Conservation (phyloP, 1,140 invertebrate genomes). For the Temnothorax curvispinosus region DNA sequence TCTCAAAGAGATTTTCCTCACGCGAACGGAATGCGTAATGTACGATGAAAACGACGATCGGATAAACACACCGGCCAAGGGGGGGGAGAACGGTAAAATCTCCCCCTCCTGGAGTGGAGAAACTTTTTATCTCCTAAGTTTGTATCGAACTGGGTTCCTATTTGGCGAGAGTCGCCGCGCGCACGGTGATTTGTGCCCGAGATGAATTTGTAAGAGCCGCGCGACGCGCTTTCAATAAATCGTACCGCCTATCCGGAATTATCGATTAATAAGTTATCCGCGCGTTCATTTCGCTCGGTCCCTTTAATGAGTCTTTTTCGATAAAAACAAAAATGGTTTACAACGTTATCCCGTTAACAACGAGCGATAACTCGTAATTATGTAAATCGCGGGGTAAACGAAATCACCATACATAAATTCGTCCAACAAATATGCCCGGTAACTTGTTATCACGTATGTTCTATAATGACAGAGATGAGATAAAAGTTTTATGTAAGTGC, state of each 20-base stretch:
- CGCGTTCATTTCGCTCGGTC: background rate
- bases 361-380: slow-evolving; percentile 21
- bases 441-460: background rate
- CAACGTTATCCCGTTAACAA: background rate
- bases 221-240: slow-evolving; percentile 40
- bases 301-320: background rate
- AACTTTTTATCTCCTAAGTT: slow-evolving; percentile 45
- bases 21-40: slow-evolving; percentile 71
- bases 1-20: slow-evolving; percentile 66
- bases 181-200: slow-evolving; percentile 42
- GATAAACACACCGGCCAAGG: slow-evolving; percentile 55
- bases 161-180: slow-evolving; percentile 57
- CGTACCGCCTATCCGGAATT: background rate
- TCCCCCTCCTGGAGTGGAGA: background rate
- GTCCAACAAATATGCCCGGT: background rate
- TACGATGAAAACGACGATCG: slow-evolving; percentile 70
- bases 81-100: background rate
- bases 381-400: background rate
- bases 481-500: background rate
- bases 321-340: background rate
- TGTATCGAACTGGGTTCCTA: slow-evolving; percentile 57
- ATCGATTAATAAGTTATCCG: slow-evolving; percentile 1
- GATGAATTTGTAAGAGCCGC: slow-evolving; percentile 44
- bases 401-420: slow-evolving; percentile 9
- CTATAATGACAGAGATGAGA: background rate